phyloP scores from a whole-genome alignment of 2,797 vertebrate species.

The Hipposideros larvatus region DNA sequence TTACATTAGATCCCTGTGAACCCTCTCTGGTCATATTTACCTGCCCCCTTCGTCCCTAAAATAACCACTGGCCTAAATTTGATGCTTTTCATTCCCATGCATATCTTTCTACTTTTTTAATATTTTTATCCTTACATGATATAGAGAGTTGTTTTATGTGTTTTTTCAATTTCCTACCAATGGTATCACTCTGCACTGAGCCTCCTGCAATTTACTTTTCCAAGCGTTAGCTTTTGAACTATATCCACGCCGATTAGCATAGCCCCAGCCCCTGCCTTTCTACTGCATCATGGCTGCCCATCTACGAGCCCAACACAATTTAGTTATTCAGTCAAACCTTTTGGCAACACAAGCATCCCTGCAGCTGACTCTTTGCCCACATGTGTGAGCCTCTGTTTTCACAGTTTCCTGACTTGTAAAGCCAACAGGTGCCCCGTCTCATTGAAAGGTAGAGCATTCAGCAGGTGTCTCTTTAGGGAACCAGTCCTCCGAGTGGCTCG shows the following conservation, averaged over 20 bases:
- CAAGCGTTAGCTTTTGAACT: accelerated
- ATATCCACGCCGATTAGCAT: accelerated
- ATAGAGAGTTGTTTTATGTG: neutral
- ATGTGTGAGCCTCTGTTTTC: neutral
- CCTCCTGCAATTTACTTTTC: neutral
- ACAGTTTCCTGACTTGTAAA: neutral
- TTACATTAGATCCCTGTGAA: neutral
- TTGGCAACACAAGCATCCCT: neutral
- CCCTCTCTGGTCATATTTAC: neutral
- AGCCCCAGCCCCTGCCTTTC: neutral
- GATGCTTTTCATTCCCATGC: neutral
- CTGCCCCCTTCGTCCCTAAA: neutral
- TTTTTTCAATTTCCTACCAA: neutral
- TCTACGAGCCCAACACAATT: accelerated
- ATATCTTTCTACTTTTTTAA: neutral
- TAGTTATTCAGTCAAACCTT: accelerated
- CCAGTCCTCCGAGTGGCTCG: neutral
- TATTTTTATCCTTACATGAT: neutral
- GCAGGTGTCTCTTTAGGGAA: too few species aligned
- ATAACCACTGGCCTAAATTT: neutral
- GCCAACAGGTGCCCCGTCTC: neutral
- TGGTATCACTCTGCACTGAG: neutral
- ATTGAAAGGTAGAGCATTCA: neutral
- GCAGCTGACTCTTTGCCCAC: neutral
- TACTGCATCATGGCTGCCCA: accelerated